Evolutionary conservation across 2,888 invertebrate species (phyloP).

Genomic region (Himalopsyche anomala): DNA sequence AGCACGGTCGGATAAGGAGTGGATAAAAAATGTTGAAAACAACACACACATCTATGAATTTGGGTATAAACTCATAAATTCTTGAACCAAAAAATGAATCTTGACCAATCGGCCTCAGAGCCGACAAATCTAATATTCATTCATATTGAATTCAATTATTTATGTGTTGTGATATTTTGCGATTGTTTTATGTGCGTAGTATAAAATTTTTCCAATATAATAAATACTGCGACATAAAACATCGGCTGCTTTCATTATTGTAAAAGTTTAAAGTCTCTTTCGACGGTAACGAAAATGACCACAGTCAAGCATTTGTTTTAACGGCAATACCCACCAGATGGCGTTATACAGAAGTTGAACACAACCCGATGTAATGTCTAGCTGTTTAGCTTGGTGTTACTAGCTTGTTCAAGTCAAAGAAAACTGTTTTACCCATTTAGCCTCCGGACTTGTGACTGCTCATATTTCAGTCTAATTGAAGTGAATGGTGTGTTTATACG

Average conservation of each 20-base stretch:
- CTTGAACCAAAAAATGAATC: too few relatives aligned
- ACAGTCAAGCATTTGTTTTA: slow-evolving; percentile 20
- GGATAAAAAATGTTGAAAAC: too few relatives aligned
- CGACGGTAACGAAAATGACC: slow-evolving; percentile 9
- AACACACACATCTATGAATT: too few relatives aligned
- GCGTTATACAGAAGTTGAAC: background rate
- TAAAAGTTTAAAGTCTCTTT: slow-evolving; percentile 7
- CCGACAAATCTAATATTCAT: too few relatives aligned
- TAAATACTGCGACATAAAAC: background rate
- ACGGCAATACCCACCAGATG: slow-evolving; percentile 9
- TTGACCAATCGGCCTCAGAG: too few relatives aligned
- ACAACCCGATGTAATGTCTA: slow-evolving; percentile 32
- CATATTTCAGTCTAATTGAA: slow-evolving; percentile 34
- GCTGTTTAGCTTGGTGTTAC: background rate
- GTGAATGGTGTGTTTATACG: slow-evolving; percentile 14
- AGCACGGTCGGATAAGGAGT: too few relatives aligned
- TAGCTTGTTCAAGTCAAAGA: background rate
- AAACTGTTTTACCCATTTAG: background rate
- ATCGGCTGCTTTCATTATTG: background rate
- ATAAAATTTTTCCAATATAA: background rate
- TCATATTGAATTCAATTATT: too few relatives aligned
- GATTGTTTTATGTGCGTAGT: too few relatives aligned
- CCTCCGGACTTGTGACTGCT: background rate
- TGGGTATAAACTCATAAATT: too few relatives aligned
- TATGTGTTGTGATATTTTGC: too few relatives aligned